Evolutionary conservation across 1,140 invertebrate genomes (phyloP), one percentile per base, ranked within the genome.

Genomic region (Mylabris phalerata): DNA sequence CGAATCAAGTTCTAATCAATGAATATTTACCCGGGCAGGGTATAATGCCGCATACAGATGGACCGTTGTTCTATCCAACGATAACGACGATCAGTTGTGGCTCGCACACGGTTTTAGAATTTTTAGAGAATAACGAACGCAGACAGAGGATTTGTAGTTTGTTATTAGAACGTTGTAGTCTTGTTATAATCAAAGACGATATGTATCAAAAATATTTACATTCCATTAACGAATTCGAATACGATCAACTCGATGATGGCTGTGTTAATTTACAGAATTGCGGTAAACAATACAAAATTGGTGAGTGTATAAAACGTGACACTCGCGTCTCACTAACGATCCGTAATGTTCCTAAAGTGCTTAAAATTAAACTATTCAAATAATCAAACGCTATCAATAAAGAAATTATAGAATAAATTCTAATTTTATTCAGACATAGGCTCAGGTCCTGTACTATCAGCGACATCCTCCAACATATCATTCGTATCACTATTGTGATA

Each of bases 1-100:
- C 94, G 10, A 99, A 98, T 76, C 95, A 98, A 80, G 88, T 98
- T 3, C 75, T 99, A 25, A 86, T 98, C 0, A 99, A 99, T 79
- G 96, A 98, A 77, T 98, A 98, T 80, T 74, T 85, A 62, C 78
- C 93, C 19, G 91, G 90, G 0, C 94, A 98, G 79, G 95, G 93
- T 26, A 96, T 96, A 49, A 88, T 95, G 84, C 89, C 95, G 3
- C 96, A 99, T 79, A 84, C 88, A 43, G 96, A 99, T 81, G 96
- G 96, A 1, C 87, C 92, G 2, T 75, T 98, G 7, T 99, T 97
- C 76, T 88, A 87, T 77, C 94, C 95, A 10, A 89, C 87, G 24
- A 90, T 98, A 45, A 89, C 92, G 9, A 98, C 95, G 1, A 90
- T 98, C 44, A 93, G 85, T 62, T 84, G 94, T 66, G 93, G 93